Evolutionary conservation across 1,140 invertebrate genomes (phyloP), one percentile per base, ranked within the genome.

Genomic region (Subanguina moxae): DNA sequence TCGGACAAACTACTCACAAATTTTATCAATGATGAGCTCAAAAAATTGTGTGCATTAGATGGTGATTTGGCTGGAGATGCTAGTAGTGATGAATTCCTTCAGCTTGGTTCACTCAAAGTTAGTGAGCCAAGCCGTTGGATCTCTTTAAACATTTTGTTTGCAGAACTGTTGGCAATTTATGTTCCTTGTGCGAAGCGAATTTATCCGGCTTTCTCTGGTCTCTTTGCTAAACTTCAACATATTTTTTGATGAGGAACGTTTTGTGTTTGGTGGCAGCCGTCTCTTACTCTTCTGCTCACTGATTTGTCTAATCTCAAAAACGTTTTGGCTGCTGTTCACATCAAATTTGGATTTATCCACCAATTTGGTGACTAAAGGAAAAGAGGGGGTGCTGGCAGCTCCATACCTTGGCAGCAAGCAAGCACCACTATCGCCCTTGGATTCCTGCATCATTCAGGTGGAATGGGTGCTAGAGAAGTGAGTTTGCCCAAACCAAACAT

Each of bases 161-260:
- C 28, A 68, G 65, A 69, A 25, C 52, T 46, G 57, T 1, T 69
- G 68, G 64, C 68, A 70, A 48, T 70, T 38, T 43, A 57, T 46
- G 23, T 70, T 70, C 52, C 57, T 70, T 5, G 68, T 70, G 19
- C 65, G 68, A 38, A 70, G 68, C 23, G 68, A 70, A 59, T 70
- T 70, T 19, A 38, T 70, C 15, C 68, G 68, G 32, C 30, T 70
- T 9, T 64, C 57, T 19, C 32, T 38, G 32, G 32, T 38, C 32
- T 38, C 32, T 38, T 11, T 38, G 32, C 32, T 38, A 38, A 11
- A 38, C 3, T 38, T 38, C 32, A 38, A 38, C 32, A 5, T 38
- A 38, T 38, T 38, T 38, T 38, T 38, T 38, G 32, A 38, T 11
- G 3, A 38, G 11, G 32, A 11, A 5, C 38, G 30, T 1, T 42